Evolutionary conservation across 2,888 invertebrate species (phyloP).

Genomic region (Heteropelma amictum): DNA sequence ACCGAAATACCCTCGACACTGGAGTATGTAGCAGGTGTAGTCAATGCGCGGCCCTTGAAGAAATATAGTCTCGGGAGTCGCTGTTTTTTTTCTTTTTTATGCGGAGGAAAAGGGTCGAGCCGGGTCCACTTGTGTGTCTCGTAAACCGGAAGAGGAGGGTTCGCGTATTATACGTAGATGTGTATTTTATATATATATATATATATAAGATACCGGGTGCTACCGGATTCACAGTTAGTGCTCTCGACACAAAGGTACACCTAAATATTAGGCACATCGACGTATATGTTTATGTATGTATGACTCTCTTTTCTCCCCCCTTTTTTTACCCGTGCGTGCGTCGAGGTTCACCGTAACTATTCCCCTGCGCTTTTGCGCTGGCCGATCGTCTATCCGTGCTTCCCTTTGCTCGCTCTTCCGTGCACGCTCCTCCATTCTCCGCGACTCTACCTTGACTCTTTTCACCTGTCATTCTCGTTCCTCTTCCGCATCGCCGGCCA

Average conservation of each 20-base stretch:
- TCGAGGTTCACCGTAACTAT: constrained; percentile 19
- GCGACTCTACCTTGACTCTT: constrained; percentile 29
- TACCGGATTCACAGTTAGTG: constrained; percentile 72
- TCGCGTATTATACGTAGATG: neutral
- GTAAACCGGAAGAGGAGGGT: constrained; percentile 66
- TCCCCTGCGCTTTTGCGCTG: constrained; percentile 9
- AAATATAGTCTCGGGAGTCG: constrained; percentile 15
- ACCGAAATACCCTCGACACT: constrained; percentile 15
- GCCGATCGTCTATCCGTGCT: constrained; percentile 2
- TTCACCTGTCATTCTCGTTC: constrained; percentile 12
- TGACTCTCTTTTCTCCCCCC: constrained; percentile 19
- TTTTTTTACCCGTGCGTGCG: neutral
- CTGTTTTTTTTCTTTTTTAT: constrained; percentile 1
- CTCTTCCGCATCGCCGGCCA: constrained; percentile 30
- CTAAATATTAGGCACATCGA: constrained; percentile 2
- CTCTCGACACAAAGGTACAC: constrained; percentile 66
- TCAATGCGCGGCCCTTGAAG: constrained; percentile 22
- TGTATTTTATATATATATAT: neutral
- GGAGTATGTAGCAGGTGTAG: constrained; percentile 11
- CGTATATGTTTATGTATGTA: neutral
- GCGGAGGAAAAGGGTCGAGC: constrained; percentile 36
- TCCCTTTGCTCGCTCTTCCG: constrained; percentile 50
- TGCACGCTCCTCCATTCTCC: constrained; percentile 18
- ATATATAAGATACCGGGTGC: constrained; percentile 42
- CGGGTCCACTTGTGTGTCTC: constrained; percentile 59